Evolutionary conservation across 2,113 vertebrate species (phyloP).

Genomic region (Candoia aspera): DNA sequence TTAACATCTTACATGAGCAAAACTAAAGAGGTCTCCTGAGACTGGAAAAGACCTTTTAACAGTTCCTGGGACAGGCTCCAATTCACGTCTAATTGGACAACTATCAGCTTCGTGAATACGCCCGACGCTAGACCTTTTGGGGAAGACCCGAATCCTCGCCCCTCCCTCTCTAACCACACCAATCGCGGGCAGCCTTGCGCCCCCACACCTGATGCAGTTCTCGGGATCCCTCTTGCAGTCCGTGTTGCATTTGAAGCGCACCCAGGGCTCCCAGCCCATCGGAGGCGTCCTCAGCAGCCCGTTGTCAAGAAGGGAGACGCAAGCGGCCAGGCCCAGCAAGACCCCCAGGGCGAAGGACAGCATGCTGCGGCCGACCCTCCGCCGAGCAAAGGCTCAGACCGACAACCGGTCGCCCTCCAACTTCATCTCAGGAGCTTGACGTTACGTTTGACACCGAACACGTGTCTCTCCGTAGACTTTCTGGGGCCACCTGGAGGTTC

Average conservation of each 20-base stretch:
- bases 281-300: slow-evolving; percentile 34
- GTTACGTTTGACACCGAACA: not conserved
- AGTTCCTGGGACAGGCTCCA: not conserved
- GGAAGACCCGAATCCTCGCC: no score
- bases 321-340: slow-evolving; percentile 12
- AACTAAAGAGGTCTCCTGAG: no score
- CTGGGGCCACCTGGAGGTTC: no score
- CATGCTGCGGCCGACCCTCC: not conserved
- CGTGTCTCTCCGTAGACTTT: not conserved
- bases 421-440: not conserved
- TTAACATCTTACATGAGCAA: no score
- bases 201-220: slow-evolving; percentile 39
- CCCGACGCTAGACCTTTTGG: no score
- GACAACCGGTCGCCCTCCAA: no score
- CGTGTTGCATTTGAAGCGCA: slow-evolving; percentile 42
- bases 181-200: no score
- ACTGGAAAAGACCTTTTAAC: no score
- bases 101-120: no score
- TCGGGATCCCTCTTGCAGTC: slow-evolving; percentile 46
- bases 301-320: slow-evolving; percentile 27
- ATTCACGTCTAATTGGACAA: no score
- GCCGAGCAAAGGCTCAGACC: slow-evolving; percentile 6
- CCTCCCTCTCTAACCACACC: no score
- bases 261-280: slow-evolving; percentile 49
- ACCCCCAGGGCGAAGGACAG: slow-evolving; percentile 32